Evolutionary conservation across 2,888 invertebrate species (phyloP).

Genomic region (Agrilus mali): DNA sequence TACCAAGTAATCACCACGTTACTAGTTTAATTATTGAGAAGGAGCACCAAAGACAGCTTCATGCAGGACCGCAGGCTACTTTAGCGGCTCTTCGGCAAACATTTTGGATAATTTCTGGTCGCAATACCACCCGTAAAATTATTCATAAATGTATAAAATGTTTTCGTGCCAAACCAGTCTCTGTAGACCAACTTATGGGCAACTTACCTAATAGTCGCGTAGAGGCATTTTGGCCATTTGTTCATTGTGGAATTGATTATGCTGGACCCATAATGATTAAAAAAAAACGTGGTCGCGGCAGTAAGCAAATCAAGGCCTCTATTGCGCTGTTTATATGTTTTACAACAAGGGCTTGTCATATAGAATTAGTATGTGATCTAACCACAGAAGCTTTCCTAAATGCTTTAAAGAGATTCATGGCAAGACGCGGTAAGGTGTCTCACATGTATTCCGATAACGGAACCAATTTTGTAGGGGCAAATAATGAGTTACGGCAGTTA

Average conservation of each 20-base stretch:
- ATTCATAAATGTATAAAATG: slow-evolving; percentile 1
- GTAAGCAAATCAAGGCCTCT: background rate
- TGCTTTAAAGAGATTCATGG: background rate
- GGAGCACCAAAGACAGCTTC: too few relatives aligned
- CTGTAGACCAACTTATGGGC: background rate
- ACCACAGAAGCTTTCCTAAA: background rate
- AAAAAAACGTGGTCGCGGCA: too few relatives aligned
- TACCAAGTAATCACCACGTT: too few relatives aligned
- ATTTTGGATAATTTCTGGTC: background rate
- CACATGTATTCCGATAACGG: background rate
- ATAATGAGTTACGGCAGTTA: background rate
- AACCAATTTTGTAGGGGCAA: background rate
- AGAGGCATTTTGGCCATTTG: background rate
- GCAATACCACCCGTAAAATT: background rate
- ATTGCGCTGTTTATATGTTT: background rate
- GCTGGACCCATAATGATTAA: too few relatives aligned
- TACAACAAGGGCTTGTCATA: background rate
- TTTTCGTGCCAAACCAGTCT: background rate
- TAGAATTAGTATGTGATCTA: background rate
- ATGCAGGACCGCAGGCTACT: too few relatives aligned
- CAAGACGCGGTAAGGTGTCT: too few relatives aligned
- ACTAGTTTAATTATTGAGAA: too few relatives aligned
- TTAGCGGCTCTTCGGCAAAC: too few relatives aligned
- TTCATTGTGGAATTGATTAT: background rate
- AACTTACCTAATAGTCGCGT: background rate